Percentiles rank a stretch among this genome's conserved stretches.
phyloP scores from a whole-genome alignment of 2,797 vertebrate genomes.

The Dipus sagitta region DNA sequence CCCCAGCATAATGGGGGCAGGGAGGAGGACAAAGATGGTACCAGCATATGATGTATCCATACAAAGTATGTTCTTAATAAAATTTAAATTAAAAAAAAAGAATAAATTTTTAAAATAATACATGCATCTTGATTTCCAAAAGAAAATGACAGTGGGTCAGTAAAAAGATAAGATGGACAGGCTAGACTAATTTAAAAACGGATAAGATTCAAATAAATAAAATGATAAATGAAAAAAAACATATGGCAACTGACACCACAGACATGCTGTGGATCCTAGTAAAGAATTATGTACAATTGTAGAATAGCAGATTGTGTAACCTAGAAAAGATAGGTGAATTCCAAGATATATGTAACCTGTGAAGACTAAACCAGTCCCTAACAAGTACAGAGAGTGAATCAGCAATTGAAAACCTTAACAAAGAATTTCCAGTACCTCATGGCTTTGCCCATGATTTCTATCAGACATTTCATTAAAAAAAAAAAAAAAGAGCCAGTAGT shows the following conservation, averaged over 20 bases:
- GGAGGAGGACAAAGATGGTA: no score
- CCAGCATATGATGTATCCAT: no score
- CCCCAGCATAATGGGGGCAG: no score
- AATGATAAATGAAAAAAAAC: neutral
- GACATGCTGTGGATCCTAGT: neutral
- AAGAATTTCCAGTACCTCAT: neutral
- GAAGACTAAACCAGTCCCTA: neutral
- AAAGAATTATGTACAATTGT: neutral
- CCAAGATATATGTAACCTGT: neutral
- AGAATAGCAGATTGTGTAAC: neutral
- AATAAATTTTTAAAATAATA: no score
- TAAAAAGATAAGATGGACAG: neutral
- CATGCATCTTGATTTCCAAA: no score
- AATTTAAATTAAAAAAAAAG: no score
- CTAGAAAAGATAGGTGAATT: neutral
- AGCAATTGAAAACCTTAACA: neutral
- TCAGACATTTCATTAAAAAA: neutral
- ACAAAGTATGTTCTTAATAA: no score
- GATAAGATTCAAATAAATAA: neutral
- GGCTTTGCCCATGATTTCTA: neutral
- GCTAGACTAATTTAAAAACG: neutral
- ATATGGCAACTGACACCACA: neutral
- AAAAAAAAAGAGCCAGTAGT: no score
- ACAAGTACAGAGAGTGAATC: neutral
- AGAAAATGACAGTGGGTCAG: neutral